Conservation (phyloP, 2,113 vertebrate species). For the Callopanchax toddi region DNA sequence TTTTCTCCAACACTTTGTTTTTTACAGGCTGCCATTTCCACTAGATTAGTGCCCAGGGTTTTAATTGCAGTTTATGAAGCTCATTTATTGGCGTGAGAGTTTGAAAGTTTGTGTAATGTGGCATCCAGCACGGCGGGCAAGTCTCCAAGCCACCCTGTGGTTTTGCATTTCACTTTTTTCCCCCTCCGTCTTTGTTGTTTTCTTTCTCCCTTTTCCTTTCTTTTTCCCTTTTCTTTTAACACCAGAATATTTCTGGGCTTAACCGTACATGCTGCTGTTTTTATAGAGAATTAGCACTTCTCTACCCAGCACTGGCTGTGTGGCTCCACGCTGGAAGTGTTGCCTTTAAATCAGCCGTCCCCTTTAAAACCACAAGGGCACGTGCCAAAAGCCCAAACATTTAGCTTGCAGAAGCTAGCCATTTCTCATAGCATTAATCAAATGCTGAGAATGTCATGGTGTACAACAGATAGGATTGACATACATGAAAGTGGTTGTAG, state of each 20-base stretch:
- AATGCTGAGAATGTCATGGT: conserved; percentile 18
- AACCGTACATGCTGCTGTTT: conserved; percentile 76
- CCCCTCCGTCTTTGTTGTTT: conserved; percentile 36
- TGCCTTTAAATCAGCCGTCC: conserved; percentile 71
- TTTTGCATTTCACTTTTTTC: conserved; percentile 61
- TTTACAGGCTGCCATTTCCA: conserved; percentile 82
- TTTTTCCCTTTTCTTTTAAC: conserved; percentile 32
- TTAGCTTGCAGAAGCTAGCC: conserved; percentile 47
- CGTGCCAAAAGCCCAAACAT: conserved; percentile 63
- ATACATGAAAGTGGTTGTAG: conserved; percentile 26
- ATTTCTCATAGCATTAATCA: conserved; percentile 50
- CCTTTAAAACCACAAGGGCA: conserved; percentile 55
- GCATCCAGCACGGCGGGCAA: conserved; percentile 62
- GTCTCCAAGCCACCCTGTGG: conserved; percentile 71
- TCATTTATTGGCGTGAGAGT: conserved; percentile 74
- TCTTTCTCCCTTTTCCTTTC: conserved; percentile 23
- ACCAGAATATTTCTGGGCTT: conserved; percentile 68
- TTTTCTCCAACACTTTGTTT: conserved; percentile 49
- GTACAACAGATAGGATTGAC: conserved; percentile 18
- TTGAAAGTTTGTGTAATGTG: conserved; percentile 75
- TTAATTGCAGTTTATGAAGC: conserved; percentile 84
- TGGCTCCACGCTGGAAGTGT: conserved; percentile 70
- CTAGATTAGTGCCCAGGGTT: conserved; percentile 84
- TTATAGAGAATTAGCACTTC: conserved; percentile 81
- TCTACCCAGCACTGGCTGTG: conserved; percentile 64